A percentile compares a stretch with the other conserved stretches of the same genome.
Evolutionary conservation across 2,888 invertebrate species (phyloP).

Genomic region (Drosophila mulleri): DNA sequence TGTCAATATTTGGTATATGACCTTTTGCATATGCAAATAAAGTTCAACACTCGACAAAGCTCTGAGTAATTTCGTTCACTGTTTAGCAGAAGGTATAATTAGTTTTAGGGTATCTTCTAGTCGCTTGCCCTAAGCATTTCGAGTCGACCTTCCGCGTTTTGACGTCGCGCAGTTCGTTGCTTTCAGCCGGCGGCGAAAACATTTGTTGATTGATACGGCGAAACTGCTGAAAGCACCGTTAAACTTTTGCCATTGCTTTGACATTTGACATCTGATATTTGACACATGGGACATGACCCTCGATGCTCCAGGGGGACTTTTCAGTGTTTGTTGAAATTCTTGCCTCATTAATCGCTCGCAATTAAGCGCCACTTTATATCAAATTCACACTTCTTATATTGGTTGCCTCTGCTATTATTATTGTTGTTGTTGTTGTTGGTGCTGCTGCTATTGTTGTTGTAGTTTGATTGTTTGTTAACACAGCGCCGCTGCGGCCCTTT

Average conservation of each 20-base stretch:
- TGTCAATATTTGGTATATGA: neutral
- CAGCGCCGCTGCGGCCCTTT: constrained; percentile 29
- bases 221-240: constrained; percentile 64
- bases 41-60: no score
- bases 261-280: constrained; percentile 56
- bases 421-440: constrained; percentile 1
- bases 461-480: constrained; percentile 28
- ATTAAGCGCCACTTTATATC: constrained; percentile 77
- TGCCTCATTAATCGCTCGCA: constrained; percentile 76
- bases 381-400: constrained; percentile 55
- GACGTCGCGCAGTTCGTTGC: constrained; percentile 31
- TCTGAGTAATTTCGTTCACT: neutral
- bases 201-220: constrained; percentile 45
- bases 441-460: constrained; percentile 12
- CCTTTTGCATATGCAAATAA: neutral
- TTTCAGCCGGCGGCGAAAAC: constrained; percentile 25
- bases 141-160: constrained; percentile 41
- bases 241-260: constrained; percentile 72
- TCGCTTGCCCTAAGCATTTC: neutral
- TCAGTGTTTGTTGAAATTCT: constrained; percentile 58
- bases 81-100: neutral
- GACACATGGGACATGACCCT: constrained; percentile 47
- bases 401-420: constrained; percentile 6
- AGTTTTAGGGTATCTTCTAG: constrained; percentile 19
- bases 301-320: constrained; percentile 29